These are phyloP conservation scores for Neoitamus cyanurus DNA, from an alignment of 2,888 invertebrate species.

Conservation along the genomic window DNA sequence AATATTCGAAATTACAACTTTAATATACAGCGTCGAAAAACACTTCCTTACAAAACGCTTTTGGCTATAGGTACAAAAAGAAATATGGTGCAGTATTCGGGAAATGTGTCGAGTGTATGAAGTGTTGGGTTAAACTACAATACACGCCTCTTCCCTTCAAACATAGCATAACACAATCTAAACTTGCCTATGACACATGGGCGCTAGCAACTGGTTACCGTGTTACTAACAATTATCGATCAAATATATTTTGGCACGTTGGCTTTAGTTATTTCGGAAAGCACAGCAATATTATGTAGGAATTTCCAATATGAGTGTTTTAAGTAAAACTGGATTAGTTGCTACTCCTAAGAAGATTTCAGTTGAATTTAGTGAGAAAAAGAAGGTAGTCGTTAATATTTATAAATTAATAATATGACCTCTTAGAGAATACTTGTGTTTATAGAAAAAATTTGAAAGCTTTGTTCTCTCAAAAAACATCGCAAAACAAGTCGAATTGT, in stretches of 20 bases:
- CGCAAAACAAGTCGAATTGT: conserved; percentile 77
- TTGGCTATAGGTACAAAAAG: no score
- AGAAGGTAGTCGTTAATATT: conserved; percentile 54
- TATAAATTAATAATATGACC: not conserved
- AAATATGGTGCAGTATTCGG: no score
- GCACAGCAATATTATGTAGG: not conserved
- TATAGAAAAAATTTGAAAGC: not conserved
- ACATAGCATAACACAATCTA: no score
- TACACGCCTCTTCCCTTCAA: no score
- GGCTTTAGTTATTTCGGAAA: not conserved
- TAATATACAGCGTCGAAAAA: no score
- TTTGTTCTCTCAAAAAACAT: conserved; percentile 64
- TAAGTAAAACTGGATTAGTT: conserved; percentile 75
- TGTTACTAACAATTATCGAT: not conserved
- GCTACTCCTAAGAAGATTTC: conserved; percentile 70
- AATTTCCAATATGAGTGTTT: conserved; percentile 67
- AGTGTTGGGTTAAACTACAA: no score
- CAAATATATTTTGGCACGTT: not conserved
- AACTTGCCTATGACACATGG: no score
- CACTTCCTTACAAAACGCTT: no score
- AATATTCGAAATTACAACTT: no score
- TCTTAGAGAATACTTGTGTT: not conserved
- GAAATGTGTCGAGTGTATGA: no score
- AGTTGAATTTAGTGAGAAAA: not conserved
- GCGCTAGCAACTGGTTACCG: no score